Evolutionary conservation across 1,140 invertebrate species (phyloP), one percentile per base, ranked within the genome.

Genomic region (Monochamus saltuarius): DNA sequence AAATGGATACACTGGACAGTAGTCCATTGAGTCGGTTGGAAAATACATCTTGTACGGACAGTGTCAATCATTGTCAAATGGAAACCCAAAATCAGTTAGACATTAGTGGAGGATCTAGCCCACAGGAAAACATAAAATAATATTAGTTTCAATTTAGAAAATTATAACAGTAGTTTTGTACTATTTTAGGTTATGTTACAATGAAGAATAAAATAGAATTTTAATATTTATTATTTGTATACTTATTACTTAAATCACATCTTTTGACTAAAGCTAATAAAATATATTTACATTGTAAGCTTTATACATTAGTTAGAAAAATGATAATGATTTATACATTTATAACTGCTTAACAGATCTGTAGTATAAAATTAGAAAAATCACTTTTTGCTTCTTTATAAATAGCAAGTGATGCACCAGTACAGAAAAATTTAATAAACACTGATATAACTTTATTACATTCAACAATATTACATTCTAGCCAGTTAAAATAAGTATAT

Each of bases 161-260:
- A 36, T 38, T 6, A 45, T 42, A 43, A 17, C 39, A 29, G 49
- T 55, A 50, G 47, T 38, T 59, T 61, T 38, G 47, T 39, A 49
- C 16, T 19, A 36, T 42, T 43, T 57, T 60, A 55, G 50, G 59
- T 61, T 56, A 54, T 47, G 52, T 56, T 56, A 49, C 50, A 59
- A 35, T 11, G 34, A 19, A 35, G 14, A 60, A 35, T 54, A 60
- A 52, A 17, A 43, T 54, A 60, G 53, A 60, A 29, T 29, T 29
- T 29, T 3, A 29, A 3, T 3, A 3, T 29, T 29, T 29, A 29
- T 29, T 29, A 29, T 29, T 29, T 29, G 54, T 37, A 55, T 37
- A 54, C 56, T 64, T 64, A 64, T 59, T 56, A 56, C 37, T 43
- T 63, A 64, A 59, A 64, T 64, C 62, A 64, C 62, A 64, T 49